Evolutionary conservation across 2,888 invertebrate genomes (phyloP).

Genomic region (Leptopterna dolabrata): DNA sequence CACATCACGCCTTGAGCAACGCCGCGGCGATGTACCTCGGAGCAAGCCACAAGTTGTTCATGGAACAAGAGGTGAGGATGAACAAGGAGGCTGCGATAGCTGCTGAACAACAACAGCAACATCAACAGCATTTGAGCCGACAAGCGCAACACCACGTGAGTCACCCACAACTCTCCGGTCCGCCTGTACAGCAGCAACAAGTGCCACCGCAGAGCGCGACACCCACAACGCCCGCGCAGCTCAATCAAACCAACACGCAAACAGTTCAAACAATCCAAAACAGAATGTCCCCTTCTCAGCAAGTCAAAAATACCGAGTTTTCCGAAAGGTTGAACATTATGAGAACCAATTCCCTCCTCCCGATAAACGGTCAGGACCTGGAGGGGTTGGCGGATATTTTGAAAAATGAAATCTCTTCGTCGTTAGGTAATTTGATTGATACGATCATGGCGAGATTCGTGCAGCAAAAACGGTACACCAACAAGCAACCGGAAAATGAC

Average conservation of each 20-base stretch:
- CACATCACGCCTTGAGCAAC: conserved; percentile 66
- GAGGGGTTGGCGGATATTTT: conserved; percentile 91
- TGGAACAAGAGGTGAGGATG: conserved; percentile 83
- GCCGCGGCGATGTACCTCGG: conserved; percentile 79
- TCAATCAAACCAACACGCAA: conserved; percentile 68
- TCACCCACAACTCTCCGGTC: conserved; percentile 64
- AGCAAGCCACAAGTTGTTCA: conserved; percentile 80
- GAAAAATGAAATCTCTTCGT: conserved; percentile 89
- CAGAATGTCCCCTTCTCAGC: conserved; percentile 60
- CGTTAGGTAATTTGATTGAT: conserved; percentile 86
- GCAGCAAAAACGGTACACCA: conserved; percentile 80
- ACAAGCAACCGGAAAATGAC: conserved; percentile 84
- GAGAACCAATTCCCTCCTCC: conserved; percentile 75
- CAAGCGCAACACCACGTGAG: conserved; percentile 66
- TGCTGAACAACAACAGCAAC: conserved; percentile 71
- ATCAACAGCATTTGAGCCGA: conserved; percentile 70
- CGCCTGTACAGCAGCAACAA: conserved; percentile 63
- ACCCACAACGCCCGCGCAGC: conserved; percentile 57
- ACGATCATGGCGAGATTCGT: conserved; percentile 87
- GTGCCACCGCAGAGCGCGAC: conserved; percentile 64
- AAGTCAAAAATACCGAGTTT: conserved; percentile 70
- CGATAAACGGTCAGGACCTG: conserved; percentile 82
- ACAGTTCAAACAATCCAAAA: conserved; percentile 62
- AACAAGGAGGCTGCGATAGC: conserved; percentile 73
- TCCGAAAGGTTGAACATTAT: conserved; percentile 83